phyloP scores from a whole-genome alignment of 1,140 invertebrate genomes.

The Branchinecta lynchi region DNA sequence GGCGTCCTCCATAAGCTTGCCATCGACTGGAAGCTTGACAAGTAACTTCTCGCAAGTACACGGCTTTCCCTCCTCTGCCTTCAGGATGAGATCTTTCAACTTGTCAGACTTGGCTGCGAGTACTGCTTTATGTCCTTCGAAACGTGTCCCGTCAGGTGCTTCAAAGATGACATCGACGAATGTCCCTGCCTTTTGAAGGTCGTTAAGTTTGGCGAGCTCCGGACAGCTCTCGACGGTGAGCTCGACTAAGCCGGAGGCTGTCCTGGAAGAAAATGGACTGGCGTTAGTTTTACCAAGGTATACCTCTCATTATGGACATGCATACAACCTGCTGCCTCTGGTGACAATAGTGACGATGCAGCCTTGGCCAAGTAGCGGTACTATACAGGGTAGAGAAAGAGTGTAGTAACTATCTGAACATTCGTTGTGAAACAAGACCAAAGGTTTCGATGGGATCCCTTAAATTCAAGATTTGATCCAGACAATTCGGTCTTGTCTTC shows the following conservation, averaged over 20 bases:
- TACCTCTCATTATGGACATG: no score
- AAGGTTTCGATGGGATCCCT: no score
- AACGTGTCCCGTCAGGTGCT: not conserved
- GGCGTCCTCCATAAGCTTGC: not conserved
- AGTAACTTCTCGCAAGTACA: not conserved
- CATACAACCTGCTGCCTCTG: no score
- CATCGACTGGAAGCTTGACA: not conserved
- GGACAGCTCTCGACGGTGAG: not conserved
- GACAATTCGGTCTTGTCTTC: no score
- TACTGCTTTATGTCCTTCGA: conserved; percentile 1
- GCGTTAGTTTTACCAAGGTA: no score
- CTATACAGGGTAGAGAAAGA: no score
- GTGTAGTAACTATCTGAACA: no score
- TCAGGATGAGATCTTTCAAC: not conserved
- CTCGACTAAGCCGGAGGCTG: not conserved
- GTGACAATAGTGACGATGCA: no score
- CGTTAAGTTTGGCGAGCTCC: not conserved
- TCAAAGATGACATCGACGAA: not conserved
- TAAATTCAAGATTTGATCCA: no score
- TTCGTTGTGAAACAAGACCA: no score
- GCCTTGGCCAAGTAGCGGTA: no score
- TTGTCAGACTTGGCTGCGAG: not conserved
- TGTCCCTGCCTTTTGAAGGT: not conserved
- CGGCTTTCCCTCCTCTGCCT: not conserved
- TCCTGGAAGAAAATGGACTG: no score